Conservation (phyloP, 2,797 vertebrate genomes). For the Setipinna tenuifilis region DNA sequence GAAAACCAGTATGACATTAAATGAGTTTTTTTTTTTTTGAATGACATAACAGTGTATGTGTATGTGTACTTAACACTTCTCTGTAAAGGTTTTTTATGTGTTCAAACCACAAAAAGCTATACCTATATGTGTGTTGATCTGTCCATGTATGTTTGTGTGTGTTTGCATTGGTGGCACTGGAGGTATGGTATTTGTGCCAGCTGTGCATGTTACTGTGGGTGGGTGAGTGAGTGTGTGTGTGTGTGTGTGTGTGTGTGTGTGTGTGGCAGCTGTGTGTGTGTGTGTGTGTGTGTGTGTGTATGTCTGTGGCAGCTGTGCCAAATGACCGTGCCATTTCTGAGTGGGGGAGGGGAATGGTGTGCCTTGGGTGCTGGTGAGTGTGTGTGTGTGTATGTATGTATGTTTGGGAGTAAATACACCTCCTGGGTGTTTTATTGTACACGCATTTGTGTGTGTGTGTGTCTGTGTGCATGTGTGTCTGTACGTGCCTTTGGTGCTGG, state of each 20-base stretch:
- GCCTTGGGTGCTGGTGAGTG: conserved; percentile 23
- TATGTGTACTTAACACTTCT: not conserved
- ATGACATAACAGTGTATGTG: not conserved
- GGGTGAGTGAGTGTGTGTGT: too few relatives aligned
- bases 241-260: too few relatives aligned
- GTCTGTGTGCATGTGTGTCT: conserved; percentile 26
- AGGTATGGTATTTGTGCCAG: too few relatives aligned
- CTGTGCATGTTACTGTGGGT: too few relatives aligned
- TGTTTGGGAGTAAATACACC: too few relatives aligned
- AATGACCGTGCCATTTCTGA: too few relatives aligned
- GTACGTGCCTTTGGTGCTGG: not conserved
- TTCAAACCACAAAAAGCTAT: too few relatives aligned
- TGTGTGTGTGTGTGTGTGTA: not conserved
- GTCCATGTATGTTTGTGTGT: too few relatives aligned
- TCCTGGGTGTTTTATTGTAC: too few relatives aligned
- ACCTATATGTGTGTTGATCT: too few relatives aligned
- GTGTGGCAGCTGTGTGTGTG: not conserved
- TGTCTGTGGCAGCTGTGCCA: not conserved
- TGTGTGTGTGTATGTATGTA: conserved; percentile 32
- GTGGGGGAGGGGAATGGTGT: not conserved
- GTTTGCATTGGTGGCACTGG: too few relatives aligned
- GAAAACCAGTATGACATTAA: conserved; percentile 8
- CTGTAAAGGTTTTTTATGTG: not conserved
- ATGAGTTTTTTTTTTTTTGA: not conserved
- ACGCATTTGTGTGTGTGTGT: not conserved